Base-by-base conservation (phyloP, 2,797 vertebrate genomes). In the Brotogeris chrysoptera region DNA sequence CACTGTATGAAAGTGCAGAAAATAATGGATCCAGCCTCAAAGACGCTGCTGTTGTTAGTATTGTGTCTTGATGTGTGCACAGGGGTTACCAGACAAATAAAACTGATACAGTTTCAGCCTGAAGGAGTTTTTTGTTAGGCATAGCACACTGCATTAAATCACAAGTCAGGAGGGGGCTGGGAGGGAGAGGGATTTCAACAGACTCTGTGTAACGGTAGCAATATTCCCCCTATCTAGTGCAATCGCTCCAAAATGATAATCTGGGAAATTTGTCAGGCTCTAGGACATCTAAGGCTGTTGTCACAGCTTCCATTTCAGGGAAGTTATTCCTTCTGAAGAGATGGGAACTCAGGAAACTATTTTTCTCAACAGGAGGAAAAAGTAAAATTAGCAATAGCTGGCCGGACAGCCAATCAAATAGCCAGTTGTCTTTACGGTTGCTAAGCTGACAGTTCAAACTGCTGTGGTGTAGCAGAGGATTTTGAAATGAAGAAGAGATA, bases 201-300 rank as follows among this genome's bases (percentile, higher is more conserved):
- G 41, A 39, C n/a, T 14, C 64, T 20, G 55, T 70, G 64, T 11
- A 60, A 44, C 1, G 0, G 28, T 44, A 52, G 32, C 5, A 5
- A 94, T 70, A 68, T 82, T 84, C 27, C 38, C 38, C 10, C 25
- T 41, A 17, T 59, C n/a, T 70, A 25, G 13, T n/a, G 43, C 47
- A 82, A 46, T 61, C 85, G 9, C 61, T 88, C 63, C 77, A 77
- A 84, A 96, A 79, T 85, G 92, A 73, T 52, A 64, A 82, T 50
- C 34, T 2, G 7, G 28, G 71, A 92, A 88, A 81, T 76, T 38
- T 81, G 25, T 81, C 52, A 81, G 69, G 52, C 50, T 92, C 13
- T 25, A 70, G 50, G 71, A 73, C 28, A 38, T 64, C 47, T 69
- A 65, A 81, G 32, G 43, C 46, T 94, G 27, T 59, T 59, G 28